Percentiles rank a stretch among this genome's conserved stretches.
These are phyloP conservation scores for Danaus chrysippus DNA, from an alignment of 2,888 invertebrate genomes.

Conservation along the genomic window DNA sequence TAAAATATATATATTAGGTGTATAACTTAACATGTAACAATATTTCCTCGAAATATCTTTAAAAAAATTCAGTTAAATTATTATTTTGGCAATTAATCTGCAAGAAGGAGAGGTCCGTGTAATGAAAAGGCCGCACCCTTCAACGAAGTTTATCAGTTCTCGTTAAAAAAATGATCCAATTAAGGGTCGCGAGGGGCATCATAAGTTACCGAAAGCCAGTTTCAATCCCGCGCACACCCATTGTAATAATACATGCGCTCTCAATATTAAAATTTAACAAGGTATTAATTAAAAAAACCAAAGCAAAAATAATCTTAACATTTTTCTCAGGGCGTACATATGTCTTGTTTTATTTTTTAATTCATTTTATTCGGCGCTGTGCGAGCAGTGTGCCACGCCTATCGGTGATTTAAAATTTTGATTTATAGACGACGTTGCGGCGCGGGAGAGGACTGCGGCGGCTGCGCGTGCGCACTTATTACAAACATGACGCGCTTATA, in stretches of 20 bases:
- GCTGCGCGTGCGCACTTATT: conserved; percentile 62
- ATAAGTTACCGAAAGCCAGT: conserved; percentile 73
- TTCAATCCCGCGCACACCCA: conserved; percentile 76
- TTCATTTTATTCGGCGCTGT: conserved; percentile 77
- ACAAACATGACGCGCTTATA: conserved; percentile 79
- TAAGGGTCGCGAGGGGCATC: conserved; percentile 60
- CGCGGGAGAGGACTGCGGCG: conserved; percentile 53
- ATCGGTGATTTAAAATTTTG: conserved; percentile 79
- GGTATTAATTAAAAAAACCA: conserved; percentile 80
- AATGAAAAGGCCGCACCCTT: conserved; percentile 57
- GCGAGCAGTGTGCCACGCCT: conserved; percentile 68
- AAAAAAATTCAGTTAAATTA: conserved; percentile 31
- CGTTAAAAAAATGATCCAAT: conserved; percentile 77
- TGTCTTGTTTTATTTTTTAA: conserved; percentile 76
- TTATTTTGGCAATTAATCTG: conserved; percentile 45
- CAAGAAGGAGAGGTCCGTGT: conserved; percentile 44
- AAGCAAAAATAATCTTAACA: conserved; percentile 76
- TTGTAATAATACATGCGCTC: conserved; percentile 77
- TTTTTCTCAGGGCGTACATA: conserved; percentile 74
- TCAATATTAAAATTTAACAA: conserved; percentile 80
- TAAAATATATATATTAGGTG: too few species aligned
- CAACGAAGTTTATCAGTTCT: conserved; percentile 64
- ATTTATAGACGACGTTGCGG: conserved; percentile 70
- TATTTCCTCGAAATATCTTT: conserved; percentile 25
- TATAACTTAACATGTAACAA: conserved; percentile 5